These are phyloP conservation scores for Semotilus atromaculatus DNA, from an alignment of 2,797 vertebrate species.

Conservation along the genomic window DNA sequence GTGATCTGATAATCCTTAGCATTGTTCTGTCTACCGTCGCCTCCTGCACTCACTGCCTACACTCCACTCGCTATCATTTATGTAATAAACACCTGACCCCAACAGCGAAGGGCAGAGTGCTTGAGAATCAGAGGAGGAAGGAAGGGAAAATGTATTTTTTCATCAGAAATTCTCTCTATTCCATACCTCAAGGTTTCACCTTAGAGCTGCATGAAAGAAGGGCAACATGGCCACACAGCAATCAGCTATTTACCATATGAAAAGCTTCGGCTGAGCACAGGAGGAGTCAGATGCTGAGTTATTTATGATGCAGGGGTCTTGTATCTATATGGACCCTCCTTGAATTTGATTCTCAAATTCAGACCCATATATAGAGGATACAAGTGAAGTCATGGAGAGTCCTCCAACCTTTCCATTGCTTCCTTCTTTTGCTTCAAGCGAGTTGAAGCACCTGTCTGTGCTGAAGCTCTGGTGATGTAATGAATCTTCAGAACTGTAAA, in stretches of 20 bases:
- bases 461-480: not conserved
- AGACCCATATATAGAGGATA: constrained; percentile 73
- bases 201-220: constrained; percentile 82
- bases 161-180: constrained; percentile 86
- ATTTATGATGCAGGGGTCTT: constrained; percentile 83
- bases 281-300: constrained; percentile 78
- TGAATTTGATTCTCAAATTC: constrained; percentile 77
- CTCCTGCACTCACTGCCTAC: constrained; percentile 46
- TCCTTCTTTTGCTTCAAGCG: constrained; percentile 49
- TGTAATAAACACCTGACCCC: constrained; percentile 81
- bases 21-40: constrained; percentile 28
- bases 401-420: constrained; percentile 51
- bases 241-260: constrained; percentile 88
- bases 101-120: constrained; percentile 69
- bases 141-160: constrained; percentile 79
- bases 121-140: constrained; percentile 51
- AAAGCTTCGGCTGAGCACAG: constrained; percentile 78
- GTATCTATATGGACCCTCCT: constrained; percentile 77
- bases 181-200: constrained; percentile 83
- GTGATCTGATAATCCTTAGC: constrained; percentile 18
- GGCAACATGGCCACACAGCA: constrained; percentile 83
- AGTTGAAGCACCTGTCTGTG: not conserved
- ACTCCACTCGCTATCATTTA: constrained; percentile 72
- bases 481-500: constrained; percentile 12
- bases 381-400: constrained; percentile 73